Evolutionary conservation across 2,888 invertebrate genomes (phyloP).

Genomic region (Cryptophagus acutangulus): DNA sequence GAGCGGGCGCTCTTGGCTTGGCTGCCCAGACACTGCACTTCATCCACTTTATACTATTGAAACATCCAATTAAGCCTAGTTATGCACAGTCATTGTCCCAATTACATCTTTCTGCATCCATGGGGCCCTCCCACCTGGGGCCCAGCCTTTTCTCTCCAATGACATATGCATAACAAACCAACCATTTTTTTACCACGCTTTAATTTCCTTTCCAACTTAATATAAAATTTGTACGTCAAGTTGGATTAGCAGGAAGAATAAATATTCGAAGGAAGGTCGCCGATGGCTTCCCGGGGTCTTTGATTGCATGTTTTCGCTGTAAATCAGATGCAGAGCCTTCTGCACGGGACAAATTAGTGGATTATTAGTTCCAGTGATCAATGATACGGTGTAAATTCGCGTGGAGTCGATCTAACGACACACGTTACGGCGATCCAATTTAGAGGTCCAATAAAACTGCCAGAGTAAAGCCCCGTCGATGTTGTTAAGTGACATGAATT

Average conservation of each 20-base stretch:
- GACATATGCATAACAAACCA: too few species aligned
- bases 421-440: conserved; percentile 46
- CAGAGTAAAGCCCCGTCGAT: conserved; percentile 50
- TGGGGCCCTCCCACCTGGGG: not conserved
- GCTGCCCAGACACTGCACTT: conserved; percentile 9
- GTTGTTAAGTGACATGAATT: conserved; percentile 52
- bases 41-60: conserved; percentile 23
- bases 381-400: conserved; percentile 47
- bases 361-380: conserved; percentile 49
- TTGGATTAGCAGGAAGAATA: too few species aligned
- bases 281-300: conserved; percentile 34
- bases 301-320: conserved; percentile 40
- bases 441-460: conserved; percentile 51
- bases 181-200: too few species aligned
- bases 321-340: conserved; percentile 41
- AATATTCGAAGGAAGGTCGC: conserved; percentile 16
- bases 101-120: conserved; percentile 15
- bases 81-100: conserved; percentile 33
- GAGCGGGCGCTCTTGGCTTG: too few species aligned
- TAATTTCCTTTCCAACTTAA: too few species aligned
- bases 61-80: conserved; percentile 34
- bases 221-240: too few species aligned
- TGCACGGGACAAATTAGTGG: conserved; percentile 48
- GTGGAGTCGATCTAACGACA: conserved; percentile 35
- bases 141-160: not conserved